phyloP scores from a whole-genome alignment of 2,888 invertebrate species.

The Leucophenga maculata region DNA sequence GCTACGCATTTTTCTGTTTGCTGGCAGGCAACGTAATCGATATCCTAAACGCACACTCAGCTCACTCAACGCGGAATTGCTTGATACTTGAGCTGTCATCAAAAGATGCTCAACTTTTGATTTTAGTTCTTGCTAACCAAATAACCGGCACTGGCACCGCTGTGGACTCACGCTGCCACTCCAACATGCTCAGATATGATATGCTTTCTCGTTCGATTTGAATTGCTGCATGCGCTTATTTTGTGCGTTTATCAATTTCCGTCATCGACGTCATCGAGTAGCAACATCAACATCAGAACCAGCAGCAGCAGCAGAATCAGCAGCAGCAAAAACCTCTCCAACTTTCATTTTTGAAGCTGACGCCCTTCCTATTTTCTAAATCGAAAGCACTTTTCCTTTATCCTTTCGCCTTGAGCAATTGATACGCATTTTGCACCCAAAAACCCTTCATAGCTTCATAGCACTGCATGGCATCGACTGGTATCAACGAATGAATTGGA shows the following conservation, averaged over 20 bases:
- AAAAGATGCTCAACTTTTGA: conserved; percentile 67
- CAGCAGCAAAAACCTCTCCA: not conserved
- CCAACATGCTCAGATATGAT: too few species aligned
- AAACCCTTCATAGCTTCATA: too few species aligned
- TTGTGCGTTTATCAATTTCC: conserved; percentile 65
- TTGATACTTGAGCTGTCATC: conserved; percentile 61
- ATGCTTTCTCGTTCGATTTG: conserved; percentile 45
- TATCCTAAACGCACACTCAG: not conserved
- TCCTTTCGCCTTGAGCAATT: too few species aligned
- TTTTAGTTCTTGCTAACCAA: conserved; percentile 40
- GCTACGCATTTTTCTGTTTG: conserved; percentile 4
- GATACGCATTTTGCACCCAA: too few species aligned
- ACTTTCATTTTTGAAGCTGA: too few species aligned
- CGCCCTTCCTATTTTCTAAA: too few species aligned
- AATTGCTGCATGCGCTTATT: conserved; percentile 44
- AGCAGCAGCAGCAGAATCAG: not conserved
- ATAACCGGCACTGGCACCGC: too few species aligned
- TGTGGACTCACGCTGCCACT: too few species aligned
- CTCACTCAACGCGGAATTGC: too few species aligned
- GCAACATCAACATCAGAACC: conserved; percentile 39
- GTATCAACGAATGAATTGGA: too few species aligned
- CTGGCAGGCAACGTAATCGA: conserved; percentile 27
- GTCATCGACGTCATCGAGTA: conserved; percentile 49
- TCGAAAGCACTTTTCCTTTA: too few species aligned
- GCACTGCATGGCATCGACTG: too few species aligned